Conservation (phyloP, 2,113 vertebrate species). For the Rhagologus leucostigma region DNA sequence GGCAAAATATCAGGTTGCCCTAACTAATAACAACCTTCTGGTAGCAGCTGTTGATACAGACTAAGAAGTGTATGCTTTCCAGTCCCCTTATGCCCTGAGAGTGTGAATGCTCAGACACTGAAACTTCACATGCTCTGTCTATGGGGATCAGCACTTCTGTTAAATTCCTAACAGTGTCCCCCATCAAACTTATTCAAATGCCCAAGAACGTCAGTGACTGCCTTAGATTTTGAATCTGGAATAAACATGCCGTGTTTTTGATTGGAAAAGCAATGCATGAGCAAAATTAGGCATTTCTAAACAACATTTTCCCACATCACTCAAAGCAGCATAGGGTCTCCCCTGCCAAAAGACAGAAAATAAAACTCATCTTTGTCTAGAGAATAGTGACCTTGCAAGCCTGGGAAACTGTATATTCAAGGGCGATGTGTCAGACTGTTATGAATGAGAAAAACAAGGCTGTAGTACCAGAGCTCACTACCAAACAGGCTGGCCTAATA, state of each 20-base stretch:
- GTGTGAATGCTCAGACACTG: neutral
- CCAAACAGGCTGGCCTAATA: neutral
- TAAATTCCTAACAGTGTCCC: neutral
- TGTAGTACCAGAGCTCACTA: neutral
- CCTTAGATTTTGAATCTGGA: neutral
- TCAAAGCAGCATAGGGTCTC: neutral
- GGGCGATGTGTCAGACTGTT: neutral
- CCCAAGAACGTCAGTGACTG: neutral
- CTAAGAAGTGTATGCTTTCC: neutral
- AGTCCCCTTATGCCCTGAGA: neutral
- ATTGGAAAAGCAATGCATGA: neutral
- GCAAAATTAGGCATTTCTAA: neutral
- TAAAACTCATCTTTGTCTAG: slow-evolving; percentile 6
- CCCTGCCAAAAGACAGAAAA: neutral
- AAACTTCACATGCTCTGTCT: neutral
- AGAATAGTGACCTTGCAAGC: neutral
- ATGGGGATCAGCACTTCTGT: neutral
- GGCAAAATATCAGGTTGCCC: neutral
- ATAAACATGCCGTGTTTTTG: neutral
- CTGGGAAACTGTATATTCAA: neutral
- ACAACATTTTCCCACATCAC: neutral
- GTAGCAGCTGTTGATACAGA: neutral
- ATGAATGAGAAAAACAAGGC: neutral
- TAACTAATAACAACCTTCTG: neutral
- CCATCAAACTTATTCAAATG: neutral